Evolutionary conservation across 2,113 vertebrate species (phyloP), one percentile per base, ranked within the genome.

Genomic region (Fulica atra): DNA sequence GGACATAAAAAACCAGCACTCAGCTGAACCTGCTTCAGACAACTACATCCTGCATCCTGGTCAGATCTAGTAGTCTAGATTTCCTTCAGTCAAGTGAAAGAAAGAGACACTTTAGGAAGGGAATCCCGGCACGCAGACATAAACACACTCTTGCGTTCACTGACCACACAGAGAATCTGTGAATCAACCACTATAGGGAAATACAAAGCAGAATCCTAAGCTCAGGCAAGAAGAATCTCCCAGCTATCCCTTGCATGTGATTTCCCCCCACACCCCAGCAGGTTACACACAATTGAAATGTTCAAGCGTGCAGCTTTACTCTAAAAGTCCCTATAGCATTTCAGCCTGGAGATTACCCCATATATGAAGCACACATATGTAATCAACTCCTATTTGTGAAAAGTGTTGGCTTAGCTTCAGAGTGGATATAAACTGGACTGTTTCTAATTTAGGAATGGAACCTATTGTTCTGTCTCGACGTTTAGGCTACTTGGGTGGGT

Each of bases 51-150:
- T 46, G 6, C 28, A 79, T n/a, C n/a, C 69, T 88, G 38, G 24
- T 48, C 15, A 26, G 44, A 65, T 65, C 48, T 81, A 69, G 23
- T 19, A 2, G 19, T 70, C 86, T 70, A 68, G 70, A 85, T 60
- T 59, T 87, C 78, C 51, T 81, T 88, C 79, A 85, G 56, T 38
- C 86, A 85, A 85, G 51, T 87, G 79, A 88, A 74, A 74, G 77
- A 53, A 84, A 9, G 15, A 80, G 63, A 57, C 54, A 71, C 56
- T 59, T 93, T 5, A 46, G 57, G 46, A 16, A 0, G 24, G 33
- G 38, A 71, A 88, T 31, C 23, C 84, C 51, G 61, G 33, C 40
- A 35, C 2, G 18, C n/a, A 51, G 70, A 89, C 4, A 2, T 20
- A 73, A 84, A 81, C 42, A 61, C 0, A 0, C 40, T 10, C 26